Evolutionary conservation across 2,797 vertebrate species (phyloP).

Genomic region (Cyclura pinguis): DNA sequence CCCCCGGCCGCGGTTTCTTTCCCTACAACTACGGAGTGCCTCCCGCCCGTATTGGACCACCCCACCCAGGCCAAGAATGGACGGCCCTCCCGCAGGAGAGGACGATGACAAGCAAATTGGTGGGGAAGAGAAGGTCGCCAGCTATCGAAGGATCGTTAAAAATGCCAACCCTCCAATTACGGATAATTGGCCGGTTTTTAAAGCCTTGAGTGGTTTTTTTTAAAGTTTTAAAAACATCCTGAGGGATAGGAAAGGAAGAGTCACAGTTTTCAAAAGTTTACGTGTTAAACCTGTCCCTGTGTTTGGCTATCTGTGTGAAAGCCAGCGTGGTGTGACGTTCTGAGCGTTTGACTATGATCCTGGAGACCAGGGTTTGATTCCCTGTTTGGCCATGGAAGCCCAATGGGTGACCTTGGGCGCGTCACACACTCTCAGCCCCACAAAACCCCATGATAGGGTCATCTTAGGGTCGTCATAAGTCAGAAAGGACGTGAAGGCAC

Average conservation of each 20-base stretch:
- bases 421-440: too few species aligned
- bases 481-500: too few species aligned
- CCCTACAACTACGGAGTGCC: neutral
- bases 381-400: too few species aligned
- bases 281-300: neutral
- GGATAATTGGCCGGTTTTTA: too few species aligned
- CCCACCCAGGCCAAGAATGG: neutral
- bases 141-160: neutral
- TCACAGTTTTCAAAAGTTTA: slow-evolving; percentile 3
- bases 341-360: too few species aligned
- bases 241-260: neutral
- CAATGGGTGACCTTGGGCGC: too few species aligned
- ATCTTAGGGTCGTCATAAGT: too few species aligned
- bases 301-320: neutral
- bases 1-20: neutral
- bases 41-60: neutral
- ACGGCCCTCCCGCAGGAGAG: accelerated
- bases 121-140: neutral
- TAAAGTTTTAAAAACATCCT: neutral
- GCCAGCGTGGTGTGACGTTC: too few species aligned
- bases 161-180: neutral
- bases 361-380: too few species aligned
- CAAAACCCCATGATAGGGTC: too few species aligned
- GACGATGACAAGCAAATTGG: neutral
- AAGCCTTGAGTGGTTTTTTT: too few species aligned